A percentile compares a stretch with the other conserved stretches of the same genome.
Conservation (phyloP, 2,113 vertebrate species). For the Chaetura pelagica region DNA sequence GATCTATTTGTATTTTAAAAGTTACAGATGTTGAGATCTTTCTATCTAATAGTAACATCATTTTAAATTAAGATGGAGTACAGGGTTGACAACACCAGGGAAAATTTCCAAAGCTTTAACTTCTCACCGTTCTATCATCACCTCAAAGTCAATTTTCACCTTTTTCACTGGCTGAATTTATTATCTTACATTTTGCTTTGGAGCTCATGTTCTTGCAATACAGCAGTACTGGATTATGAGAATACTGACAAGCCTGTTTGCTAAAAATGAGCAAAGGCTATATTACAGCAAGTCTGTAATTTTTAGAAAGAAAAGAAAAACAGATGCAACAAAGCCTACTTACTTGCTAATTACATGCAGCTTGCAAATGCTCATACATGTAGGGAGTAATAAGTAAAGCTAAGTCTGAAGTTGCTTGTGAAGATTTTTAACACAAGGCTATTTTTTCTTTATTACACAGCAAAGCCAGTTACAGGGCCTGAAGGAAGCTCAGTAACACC, state of each 20-base stretch:
- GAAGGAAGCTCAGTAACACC: background rate
- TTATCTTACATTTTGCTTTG: constrained; percentile 77
- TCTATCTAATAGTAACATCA: constrained; percentile 50
- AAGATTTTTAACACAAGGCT: background rate
- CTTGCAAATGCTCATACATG: background rate
- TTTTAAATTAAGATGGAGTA: constrained; percentile 73
- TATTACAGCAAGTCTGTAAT: background rate
- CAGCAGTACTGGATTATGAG: constrained; percentile 55
- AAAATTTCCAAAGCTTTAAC: constrained; percentile 78
- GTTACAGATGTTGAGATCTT: constrained; percentile 41
- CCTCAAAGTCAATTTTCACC: constrained; percentile 85
- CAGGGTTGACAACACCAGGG: constrained; percentile 51
- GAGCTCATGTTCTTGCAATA: constrained; percentile 65
- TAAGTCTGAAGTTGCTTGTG: background rate
- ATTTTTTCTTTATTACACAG: background rate
- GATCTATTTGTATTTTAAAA: background rate
- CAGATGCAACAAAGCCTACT: background rate
- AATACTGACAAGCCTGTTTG: constrained; percentile 35
- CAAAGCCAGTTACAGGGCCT: background rate
- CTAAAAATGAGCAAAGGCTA: constrained; percentile 59
- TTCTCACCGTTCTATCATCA: constrained; percentile 80
- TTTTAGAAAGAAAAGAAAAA: constrained; percentile 47
- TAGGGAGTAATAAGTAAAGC: background rate
- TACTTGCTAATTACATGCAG: background rate
- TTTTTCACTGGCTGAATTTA: constrained; percentile 79